phyloP scores from a whole-genome alignment of 2,888 invertebrate genomes.

The Amphimallon solstitiale region DNA sequence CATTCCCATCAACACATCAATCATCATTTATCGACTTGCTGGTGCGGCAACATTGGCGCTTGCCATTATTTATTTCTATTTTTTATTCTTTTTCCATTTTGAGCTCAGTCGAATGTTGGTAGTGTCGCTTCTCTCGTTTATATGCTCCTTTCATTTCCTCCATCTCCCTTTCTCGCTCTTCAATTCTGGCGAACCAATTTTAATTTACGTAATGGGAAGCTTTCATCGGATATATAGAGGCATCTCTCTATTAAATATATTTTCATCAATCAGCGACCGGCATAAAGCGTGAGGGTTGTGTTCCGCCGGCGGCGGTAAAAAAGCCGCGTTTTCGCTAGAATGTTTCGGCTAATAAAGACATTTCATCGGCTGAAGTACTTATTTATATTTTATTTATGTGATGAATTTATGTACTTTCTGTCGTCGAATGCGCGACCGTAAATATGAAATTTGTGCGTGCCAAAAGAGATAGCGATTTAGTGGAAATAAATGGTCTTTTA shows the following conservation, averaged over 20 bases:
- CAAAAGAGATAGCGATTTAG: neutral
- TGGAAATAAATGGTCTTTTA: too few relatives aligned
- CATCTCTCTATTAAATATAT: slow-evolving; percentile 28
- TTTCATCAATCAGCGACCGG: slow-evolving; percentile 22
- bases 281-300: neutral
- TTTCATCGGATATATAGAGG: slow-evolving; percentile 30
- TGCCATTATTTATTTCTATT: slow-evolving; percentile 3
- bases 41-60: neutral
- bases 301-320: neutral
- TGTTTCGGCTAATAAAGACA: slow-evolving; percentile 23
- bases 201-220: slow-evolving; percentile 33
- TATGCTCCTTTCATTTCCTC: neutral
- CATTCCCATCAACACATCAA: neutral
- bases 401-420: slow-evolving; percentile 2
- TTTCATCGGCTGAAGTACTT: slow-evolving; percentile 20
- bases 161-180: neutral
- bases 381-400: neutral
- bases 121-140: neutral
- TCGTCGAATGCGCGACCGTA: neutral
- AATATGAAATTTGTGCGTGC: slow-evolving; percentile 2
- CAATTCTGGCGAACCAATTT: slow-evolving; percentile 23
- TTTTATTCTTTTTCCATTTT: slow-evolving; percentile 1
- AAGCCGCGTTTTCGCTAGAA: neutral
- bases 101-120: neutral
- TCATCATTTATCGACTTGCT: slow-evolving; percentile 1